phyloP scores from a whole-genome alignment of 2,797 vertebrate genomes.

The Falco concolor region DNA sequence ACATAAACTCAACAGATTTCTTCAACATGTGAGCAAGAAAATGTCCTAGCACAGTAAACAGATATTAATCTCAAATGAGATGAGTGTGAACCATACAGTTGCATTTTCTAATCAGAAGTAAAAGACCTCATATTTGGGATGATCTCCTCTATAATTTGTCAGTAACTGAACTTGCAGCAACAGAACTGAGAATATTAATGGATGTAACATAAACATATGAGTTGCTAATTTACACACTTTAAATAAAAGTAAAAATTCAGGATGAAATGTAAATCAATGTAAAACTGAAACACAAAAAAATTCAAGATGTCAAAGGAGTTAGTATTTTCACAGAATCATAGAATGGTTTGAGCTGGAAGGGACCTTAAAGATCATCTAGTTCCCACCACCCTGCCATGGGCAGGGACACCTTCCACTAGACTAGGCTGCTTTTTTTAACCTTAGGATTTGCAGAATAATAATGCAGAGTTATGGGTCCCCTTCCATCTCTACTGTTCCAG shows the following conservation, averaged over 20 bases:
- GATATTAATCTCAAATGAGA: neutral
- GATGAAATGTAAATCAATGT: neutral
- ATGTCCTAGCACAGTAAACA: neutral
- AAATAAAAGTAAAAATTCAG: neutral
- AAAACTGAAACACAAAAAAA: neutral
- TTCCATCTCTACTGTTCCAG: neutral
- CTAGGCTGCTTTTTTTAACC: neutral
- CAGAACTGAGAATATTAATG: neutral
- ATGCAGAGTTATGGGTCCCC: neutral
- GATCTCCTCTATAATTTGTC: neutral
- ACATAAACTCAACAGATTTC: neutral
- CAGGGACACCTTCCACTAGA: no score
- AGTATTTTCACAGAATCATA: neutral
- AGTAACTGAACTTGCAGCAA: neutral
- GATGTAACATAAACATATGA: neutral
- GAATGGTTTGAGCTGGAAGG: no score
- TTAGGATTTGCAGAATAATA: neutral
- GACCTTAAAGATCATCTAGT: no score
- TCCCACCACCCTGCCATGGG: no score
- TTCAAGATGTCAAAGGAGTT: neutral
- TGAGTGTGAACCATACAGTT: neutral
- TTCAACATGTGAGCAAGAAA: neutral
- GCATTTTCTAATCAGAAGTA: neutral
- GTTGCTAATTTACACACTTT: neutral
- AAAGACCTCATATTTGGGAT: constrained; percentile 13